Conservation (phyloP, 2,113 vertebrate species). For the Corynorhinus townsendii region DNA sequence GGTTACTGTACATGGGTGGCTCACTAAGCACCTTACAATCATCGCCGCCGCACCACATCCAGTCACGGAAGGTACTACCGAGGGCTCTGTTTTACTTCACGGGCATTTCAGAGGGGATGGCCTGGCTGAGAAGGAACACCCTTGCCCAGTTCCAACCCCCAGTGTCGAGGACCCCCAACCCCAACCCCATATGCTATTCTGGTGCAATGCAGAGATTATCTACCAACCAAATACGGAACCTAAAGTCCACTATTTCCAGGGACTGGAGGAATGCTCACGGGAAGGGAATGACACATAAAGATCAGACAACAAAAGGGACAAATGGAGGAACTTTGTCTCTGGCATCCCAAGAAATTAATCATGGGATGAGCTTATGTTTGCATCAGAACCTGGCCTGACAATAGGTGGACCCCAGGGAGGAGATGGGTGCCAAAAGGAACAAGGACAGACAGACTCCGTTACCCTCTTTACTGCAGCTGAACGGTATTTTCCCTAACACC, state of each 20-base stretch:
- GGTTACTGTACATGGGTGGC: not conserved
- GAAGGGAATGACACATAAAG: not conserved
- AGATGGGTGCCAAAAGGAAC: not conserved
- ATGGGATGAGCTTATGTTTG: constrained; percentile 40
- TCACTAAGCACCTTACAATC: not conserved
- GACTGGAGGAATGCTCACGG: not conserved
- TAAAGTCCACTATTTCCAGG: not conserved
- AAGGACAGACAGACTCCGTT: not conserved
- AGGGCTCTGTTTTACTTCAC: constrained; percentile 60
- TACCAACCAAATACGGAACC: not conserved
- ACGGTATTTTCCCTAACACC: not conserved
- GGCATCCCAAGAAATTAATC: constrained; percentile 40
- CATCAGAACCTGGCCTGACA: not conserved
- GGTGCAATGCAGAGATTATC: not conserved
- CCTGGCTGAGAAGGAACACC: constrained; percentile 54
- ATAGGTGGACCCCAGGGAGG: not conserved
- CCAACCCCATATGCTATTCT: not conserved
- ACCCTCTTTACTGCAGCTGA: not conserved
- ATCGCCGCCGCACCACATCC: not conserved
- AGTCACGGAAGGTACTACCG: not conserved
- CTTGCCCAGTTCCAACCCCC: constrained; percentile 36
- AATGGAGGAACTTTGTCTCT: not conserved
- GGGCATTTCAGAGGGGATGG: constrained; percentile 50
- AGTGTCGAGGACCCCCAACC: not conserved
- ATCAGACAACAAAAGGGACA: not conserved